Base-by-base conservation (phyloP, 2,113 vertebrate genomes). In the Neotoma lepida region DNA sequence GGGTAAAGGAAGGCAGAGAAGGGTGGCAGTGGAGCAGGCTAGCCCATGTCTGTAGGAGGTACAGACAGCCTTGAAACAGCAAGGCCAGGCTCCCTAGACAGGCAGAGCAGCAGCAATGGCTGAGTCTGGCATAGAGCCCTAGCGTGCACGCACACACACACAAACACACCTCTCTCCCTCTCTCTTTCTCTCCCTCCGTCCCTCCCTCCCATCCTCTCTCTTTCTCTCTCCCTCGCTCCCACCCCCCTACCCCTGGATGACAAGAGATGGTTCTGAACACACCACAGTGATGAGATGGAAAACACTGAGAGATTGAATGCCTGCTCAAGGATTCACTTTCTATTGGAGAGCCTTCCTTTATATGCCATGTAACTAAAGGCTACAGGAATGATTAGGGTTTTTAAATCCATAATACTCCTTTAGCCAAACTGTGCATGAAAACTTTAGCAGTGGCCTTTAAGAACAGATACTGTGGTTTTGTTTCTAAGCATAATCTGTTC, bases 401-500 rank as follows among this genome's bases (percentile, higher is more conserved):
- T 93, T 10, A 89, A 91, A 81, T 58, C 63, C 61, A 12, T 63
- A 91, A 73, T 71, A 77, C 81, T 93, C 56, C n/a, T 94, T 88
- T 94, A 76, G 39, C n/a, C 33, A n/a, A 96, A 66, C 41, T 68
- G 1, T 20, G 33, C 82, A 44, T 94, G 58, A 94, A 95, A 96
- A 85, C 7, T 73, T 28, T 30, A 51, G 68, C 2, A 46, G 17
- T 95, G 66, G 91, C 64, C 33, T 95, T 85, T 56, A 81, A 46
- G 64, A 17, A 13, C 41, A 44, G 63, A 94, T 26, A 24, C n/a
- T 76, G 26, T 93, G 88, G 35, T 86, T 86, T 39, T 93, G 26
- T 90, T 94, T 94, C 87, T 91, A 76, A 91, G 26, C 39, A 93
- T 66, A 82, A 44, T 18, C 92, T 95, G 2, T 91, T 97, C 49